Percentiles rank a stretch among this genome's conserved stretches.
These are phyloP conservation scores for Lordiphosa collinella DNA, from an alignment of 1,140 invertebrate genomes.

Conservation along the genomic window DNA sequence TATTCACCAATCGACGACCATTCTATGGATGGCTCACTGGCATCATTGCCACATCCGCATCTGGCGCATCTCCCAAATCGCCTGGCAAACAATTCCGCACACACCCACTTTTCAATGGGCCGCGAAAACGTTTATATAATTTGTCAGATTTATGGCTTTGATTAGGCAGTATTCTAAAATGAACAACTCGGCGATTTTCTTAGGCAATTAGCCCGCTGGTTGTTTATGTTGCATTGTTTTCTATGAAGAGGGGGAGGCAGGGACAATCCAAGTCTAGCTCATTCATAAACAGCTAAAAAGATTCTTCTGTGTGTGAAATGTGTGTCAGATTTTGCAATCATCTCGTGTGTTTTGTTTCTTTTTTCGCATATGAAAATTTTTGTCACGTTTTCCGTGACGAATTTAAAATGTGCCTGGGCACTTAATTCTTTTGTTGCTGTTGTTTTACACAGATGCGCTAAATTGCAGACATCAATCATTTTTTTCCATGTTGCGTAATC, in stretches of 20 bases:
- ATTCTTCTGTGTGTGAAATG: constrained; percentile 65
- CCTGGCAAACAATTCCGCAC: constrained; percentile 50
- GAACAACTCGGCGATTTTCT: constrained; percentile 29
- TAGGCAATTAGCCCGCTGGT: constrained; percentile 62
- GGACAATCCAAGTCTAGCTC: constrained; percentile 20
- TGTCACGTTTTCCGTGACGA: constrained; percentile 77
- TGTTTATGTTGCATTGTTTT: constrained; percentile 69
- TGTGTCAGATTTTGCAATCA: constrained; percentile 76
- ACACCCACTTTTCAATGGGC: constrained; percentile 52
- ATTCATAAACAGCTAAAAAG: constrained; percentile 58
- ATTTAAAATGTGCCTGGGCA: constrained; percentile 75
- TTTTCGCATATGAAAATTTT: constrained; percentile 72
- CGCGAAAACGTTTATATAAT: constrained; percentile 50
- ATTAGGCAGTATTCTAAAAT: constrained; percentile 63
- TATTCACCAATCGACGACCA: constrained; percentile 27
- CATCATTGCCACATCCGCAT: constrained; percentile 63
- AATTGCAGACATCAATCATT: constrained; percentile 77
- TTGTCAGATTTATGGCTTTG: constrained; percentile 70
- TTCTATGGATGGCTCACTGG: constrained; percentile 30
- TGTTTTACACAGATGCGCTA: constrained; percentile 72
- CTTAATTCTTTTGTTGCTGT: constrained; percentile 74
- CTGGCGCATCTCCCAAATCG: constrained; percentile 30
- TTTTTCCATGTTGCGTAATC: constrained; percentile 67
- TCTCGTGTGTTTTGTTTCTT: constrained; percentile 44
- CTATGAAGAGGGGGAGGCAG: not conserved